Percentiles rank a stretch among this genome's conserved stretches.
Conservation (phyloP, 2,888 invertebrate species). For the Aradus depressus region DNA sequence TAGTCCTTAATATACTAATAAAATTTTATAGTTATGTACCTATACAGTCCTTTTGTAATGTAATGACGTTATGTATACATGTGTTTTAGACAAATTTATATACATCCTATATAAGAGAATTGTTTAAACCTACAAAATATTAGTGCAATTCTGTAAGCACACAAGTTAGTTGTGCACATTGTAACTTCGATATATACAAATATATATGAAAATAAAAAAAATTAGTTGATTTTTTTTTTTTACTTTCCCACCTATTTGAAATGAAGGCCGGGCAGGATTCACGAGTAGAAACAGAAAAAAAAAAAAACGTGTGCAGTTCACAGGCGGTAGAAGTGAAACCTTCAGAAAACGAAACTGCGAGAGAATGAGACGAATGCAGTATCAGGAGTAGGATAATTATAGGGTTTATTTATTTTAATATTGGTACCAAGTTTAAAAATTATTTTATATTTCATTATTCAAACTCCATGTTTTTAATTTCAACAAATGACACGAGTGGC, state of each 20-base stretch:
- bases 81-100: background rate
- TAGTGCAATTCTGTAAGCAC: constrained; percentile 10
- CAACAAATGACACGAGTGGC: too few relatives aligned
- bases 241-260: background rate
- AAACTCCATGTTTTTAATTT: too few relatives aligned
- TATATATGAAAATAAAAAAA: constrained; percentile 9
- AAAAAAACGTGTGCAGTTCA: too few relatives aligned
- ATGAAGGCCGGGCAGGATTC: background rate
- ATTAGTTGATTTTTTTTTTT: background rate
- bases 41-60: background rate
- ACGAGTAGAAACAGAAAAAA: too few relatives aligned
- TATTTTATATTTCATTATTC: too few relatives aligned
- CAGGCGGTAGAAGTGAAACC: too few relatives aligned
- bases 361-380: too few relatives aligned
- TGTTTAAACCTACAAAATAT: background rate
- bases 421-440: too few relatives aligned
- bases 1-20: background rate
- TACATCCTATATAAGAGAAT: constrained; percentile 6
- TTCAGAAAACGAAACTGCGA: too few relatives aligned
- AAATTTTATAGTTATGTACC: background rate
- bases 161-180: constrained; percentile 17
- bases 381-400: too few relatives aligned
- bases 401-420: too few relatives aligned
- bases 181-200: constrained; percentile 9
- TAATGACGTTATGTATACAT: background rate